phyloP scores from a whole-genome alignment of 2,797 vertebrate genomes.

The Acanthopagrus latus region DNA sequence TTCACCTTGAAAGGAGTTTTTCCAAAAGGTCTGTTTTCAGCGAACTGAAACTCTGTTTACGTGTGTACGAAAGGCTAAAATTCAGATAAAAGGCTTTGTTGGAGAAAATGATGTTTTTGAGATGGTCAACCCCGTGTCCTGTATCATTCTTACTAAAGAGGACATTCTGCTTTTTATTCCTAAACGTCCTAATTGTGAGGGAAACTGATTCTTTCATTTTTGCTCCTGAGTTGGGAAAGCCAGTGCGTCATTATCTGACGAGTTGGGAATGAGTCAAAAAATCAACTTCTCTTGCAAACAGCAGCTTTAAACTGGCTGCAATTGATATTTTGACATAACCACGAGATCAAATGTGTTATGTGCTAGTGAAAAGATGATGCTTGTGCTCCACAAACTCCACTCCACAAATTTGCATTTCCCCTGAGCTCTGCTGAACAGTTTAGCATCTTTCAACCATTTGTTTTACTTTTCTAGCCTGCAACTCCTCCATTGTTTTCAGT shows the following conservation, averaged over 20 bases:
- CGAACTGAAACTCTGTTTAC: too few relatives aligned
- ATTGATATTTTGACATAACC: neutral
- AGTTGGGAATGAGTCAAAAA: too few relatives aligned
- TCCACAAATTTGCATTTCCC: neutral
- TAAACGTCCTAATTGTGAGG: too few relatives aligned
- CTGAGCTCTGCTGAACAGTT: neutral
- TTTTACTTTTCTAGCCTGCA: neutral
- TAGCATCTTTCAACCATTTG: neutral
- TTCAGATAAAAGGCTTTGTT: too few relatives aligned
- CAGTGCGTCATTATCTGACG: too few relatives aligned
- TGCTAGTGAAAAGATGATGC: neutral
- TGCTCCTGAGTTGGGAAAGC: too few relatives aligned
- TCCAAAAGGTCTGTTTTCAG: too few relatives aligned
- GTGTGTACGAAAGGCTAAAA: too few relatives aligned
- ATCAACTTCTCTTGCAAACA: too few relatives aligned
- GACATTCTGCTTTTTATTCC: slow-evolving; percentile 6
- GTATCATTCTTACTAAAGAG: neutral
- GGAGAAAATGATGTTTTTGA: neutral
- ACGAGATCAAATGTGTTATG: neutral
- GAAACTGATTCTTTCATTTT: too few relatives aligned
- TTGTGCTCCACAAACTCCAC: too few relatives aligned
- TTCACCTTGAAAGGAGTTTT: too few relatives aligned
- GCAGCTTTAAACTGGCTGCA: neutral
- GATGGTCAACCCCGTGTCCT: neutral
- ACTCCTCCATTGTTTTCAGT: neutral